These are phyloP conservation scores for Chymomyza costata DNA, from an alignment of 1,140 invertebrate species.

Conservation along the genomic window DNA sequence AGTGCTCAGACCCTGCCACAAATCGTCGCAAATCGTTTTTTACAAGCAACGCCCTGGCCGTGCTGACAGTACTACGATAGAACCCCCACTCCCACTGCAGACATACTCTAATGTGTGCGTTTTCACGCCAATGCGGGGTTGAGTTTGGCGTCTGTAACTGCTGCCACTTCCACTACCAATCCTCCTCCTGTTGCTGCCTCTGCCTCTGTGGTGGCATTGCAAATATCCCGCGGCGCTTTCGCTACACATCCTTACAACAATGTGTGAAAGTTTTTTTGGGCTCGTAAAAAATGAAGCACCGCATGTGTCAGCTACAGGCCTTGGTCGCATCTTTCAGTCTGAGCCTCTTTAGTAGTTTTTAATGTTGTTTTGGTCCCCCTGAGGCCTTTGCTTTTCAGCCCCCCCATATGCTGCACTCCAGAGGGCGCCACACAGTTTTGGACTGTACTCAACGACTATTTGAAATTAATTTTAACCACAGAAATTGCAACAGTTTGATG, in stretches of 20 bases:
- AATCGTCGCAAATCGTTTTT: constrained; percentile 72
- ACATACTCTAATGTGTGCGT: constrained; percentile 60
- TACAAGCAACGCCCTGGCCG: constrained; percentile 46
- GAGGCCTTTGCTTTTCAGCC: constrained; percentile 30
- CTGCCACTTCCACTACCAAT: no score
- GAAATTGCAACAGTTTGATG: constrained; percentile 64
- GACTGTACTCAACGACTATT: constrained; percentile 41
- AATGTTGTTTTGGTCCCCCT: constrained; percentile 63
- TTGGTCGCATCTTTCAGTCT: constrained; percentile 17
- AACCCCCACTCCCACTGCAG: background rate
- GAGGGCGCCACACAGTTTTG: constrained; percentile 37
- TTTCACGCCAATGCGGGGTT: constrained; percentile 46
- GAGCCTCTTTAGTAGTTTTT: constrained; percentile 64
- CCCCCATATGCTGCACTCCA: background rate
- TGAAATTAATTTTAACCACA: constrained; percentile 72
- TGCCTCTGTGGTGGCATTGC: constrained; percentile 26
- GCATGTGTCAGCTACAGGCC: constrained; percentile 66
- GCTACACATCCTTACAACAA: constrained; percentile 67
- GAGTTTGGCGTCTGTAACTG: constrained; percentile 15
- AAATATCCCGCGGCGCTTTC: constrained; percentile 66
- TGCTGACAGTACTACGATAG: background rate
- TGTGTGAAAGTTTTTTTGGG: constrained; percentile 70
- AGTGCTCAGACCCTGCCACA: constrained; percentile 56
- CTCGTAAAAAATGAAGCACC: constrained; percentile 41
- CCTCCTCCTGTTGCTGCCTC: no score